Conservation (phyloP, 2,888 invertebrate genomes). For the Apotomis capreana region DNA sequence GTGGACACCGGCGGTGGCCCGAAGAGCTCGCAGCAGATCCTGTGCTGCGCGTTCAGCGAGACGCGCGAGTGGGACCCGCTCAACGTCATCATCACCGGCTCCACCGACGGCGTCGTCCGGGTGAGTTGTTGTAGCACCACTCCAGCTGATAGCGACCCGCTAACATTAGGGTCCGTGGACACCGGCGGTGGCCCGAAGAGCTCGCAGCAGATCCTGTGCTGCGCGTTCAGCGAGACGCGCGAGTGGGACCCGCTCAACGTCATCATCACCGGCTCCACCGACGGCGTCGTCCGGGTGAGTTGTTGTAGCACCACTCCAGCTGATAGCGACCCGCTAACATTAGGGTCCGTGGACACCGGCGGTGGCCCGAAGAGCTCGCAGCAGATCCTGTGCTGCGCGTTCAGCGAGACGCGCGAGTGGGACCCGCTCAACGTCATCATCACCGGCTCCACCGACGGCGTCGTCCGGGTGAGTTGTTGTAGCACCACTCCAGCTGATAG, state of each 20-base stretch:
- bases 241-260: slow-evolving; percentile 99
- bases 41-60: too few species aligned
- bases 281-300: slow-evolving; percentile 95
- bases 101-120: too few species aligned
- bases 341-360: slow-evolving; percentile 96
- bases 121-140: too few species aligned
- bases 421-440: slow-evolving; percentile 98
- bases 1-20: too few species aligned
- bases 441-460: slow-evolving; percentile 98
- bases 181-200: slow-evolving; percentile 94
- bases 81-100: too few species aligned
- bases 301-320: neutral
- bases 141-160: too few species aligned
- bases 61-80: too few species aligned
- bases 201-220: slow-evolving; percentile 97
- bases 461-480: slow-evolving; percentile 88
- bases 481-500: neutral
- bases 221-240: slow-evolving; percentile 96
- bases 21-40: too few species aligned
- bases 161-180: too few species aligned
- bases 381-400: slow-evolving; percentile 97
- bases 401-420: slow-evolving; percentile 98
- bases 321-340: slow-evolving; percentile 87
- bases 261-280: slow-evolving; percentile 98
- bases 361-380: slow-evolving; percentile 94